These are phyloP conservation scores for Epistrophella euchroma DNA, from an alignment of 2,888 invertebrate genomes.

Conservation along the genomic window DNA sequence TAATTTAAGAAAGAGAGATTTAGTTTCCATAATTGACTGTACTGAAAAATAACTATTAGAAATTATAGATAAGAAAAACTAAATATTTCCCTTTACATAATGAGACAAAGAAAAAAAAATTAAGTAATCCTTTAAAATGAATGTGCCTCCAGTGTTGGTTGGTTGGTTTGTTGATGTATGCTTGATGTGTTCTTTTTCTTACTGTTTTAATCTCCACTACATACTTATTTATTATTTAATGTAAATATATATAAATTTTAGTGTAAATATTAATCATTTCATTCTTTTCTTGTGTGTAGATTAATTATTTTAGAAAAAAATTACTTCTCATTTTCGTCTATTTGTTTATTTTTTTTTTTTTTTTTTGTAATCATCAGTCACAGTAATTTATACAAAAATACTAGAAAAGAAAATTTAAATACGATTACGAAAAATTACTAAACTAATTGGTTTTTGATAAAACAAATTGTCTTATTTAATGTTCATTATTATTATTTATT, in stretches of 20 bases:
- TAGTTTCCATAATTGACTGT: slow-evolving; percentile 70
- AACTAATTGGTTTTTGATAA: slow-evolving; percentile 46
- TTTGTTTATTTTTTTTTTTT: slow-evolving; percentile 38
- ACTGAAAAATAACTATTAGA: slow-evolving; percentile 51
- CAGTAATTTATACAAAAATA: slow-evolving; percentile 60
- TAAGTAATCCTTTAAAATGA: slow-evolving; percentile 64
- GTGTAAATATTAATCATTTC: slow-evolving; percentile 68
- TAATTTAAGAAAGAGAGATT: slow-evolving; percentile 71
- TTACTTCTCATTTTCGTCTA: slow-evolving; percentile 51
- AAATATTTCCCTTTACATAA: slow-evolving; percentile 32
- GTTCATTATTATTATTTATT: slow-evolving; percentile 41
- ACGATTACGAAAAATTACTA: slow-evolving; percentile 42
- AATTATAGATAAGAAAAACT: slow-evolving; percentile 44
- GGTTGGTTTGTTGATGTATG: slow-evolving; percentile 65
- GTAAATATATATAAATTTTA: slow-evolving; percentile 70
- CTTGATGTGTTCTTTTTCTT: slow-evolving; percentile 56
- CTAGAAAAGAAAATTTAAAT: slow-evolving; percentile 59
- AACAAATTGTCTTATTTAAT: slow-evolving; percentile 64
- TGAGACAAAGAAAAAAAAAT: slow-evolving; percentile 46
- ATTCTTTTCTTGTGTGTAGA: slow-evolving; percentile 38
- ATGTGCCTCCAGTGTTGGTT: slow-evolving; percentile 44
- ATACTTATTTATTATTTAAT: slow-evolving; percentile 67
- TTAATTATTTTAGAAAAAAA: slow-evolving; percentile 53
- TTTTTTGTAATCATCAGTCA: slow-evolving; percentile 58
- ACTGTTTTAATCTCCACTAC: slow-evolving; percentile 59